Percentiles rank a stretch among this genome's conserved stretches.
These are phyloP conservation scores for Pluvianellus socialis DNA, from an alignment of 2,113 vertebrate species.

Conservation along the genomic window DNA sequence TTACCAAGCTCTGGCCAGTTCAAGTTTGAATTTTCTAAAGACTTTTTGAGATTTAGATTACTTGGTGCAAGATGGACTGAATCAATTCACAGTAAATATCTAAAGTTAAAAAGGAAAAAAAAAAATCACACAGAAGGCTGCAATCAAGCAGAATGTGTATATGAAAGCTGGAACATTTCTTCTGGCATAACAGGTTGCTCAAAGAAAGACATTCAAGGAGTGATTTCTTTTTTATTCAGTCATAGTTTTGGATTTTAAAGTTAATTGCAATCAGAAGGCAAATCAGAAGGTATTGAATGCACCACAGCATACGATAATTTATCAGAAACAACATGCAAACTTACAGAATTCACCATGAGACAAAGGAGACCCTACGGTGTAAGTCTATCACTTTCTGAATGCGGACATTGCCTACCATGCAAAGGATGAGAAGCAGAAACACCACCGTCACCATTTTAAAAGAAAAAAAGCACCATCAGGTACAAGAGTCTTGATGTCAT, in stretches of 20 bases:
- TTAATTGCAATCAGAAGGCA: slow-evolving; percentile 31
- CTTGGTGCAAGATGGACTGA: background rate
- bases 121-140: background rate
- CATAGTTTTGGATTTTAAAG: background rate
- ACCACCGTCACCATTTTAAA: background rate
- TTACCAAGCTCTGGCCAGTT: background rate
- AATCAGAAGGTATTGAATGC: slow-evolving; percentile 11
- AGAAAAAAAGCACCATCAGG: background rate
- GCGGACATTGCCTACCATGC: background rate
- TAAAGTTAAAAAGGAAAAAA: background rate
- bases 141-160: background rate
- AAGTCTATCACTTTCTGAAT: background rate
- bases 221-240: background rate
- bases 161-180: slow-evolving; percentile 5
- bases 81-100: background rate
- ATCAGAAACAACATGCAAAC: background rate
- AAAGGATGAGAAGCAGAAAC: background rate
- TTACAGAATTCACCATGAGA: background rate
- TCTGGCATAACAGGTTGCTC: background rate
- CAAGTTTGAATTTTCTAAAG: background rate
- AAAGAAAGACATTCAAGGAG: background rate
- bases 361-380: background rate
- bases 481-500: background rate
- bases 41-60: background rate
- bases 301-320: background rate